phyloP scores from a whole-genome alignment of 1,140 invertebrate genomes.

The Euschistus heros region DNA sequence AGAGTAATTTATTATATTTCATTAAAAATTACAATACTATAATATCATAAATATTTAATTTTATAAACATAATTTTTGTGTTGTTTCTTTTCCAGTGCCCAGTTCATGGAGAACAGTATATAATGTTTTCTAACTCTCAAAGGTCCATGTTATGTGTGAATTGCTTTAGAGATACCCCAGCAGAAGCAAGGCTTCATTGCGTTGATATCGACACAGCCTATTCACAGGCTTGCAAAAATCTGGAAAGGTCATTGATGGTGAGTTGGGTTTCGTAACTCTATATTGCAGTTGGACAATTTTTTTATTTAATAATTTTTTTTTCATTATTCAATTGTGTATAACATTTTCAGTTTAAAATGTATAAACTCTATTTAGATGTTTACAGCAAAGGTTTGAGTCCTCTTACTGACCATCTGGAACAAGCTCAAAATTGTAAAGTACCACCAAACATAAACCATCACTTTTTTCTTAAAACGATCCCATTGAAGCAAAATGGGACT shows the following conservation, averaged over 20 bases:
- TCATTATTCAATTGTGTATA: too few relatives aligned
- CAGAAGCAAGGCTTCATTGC: slow-evolving; percentile 52
- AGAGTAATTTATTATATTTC: slow-evolving; percentile 36
- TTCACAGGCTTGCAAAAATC: slow-evolving; percentile 51
- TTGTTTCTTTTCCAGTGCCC: slow-evolving; percentile 40
- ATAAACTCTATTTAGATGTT: too few relatives aligned
- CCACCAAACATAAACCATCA: too few relatives aligned
- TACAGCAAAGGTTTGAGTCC: too few relatives aligned
- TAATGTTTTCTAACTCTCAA: slow-evolving; percentile 57
- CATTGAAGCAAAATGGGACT: too few relatives aligned
- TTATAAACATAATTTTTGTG: neutral
- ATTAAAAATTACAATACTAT: neutral
- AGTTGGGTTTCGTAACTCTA: slow-evolving; percentile 26
- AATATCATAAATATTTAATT: slow-evolving; percentile 14
- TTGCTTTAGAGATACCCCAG: slow-evolving; percentile 54
- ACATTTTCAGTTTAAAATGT: too few relatives aligned
- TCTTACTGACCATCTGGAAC: too few relatives aligned
- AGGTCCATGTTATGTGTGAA: slow-evolving; percentile 58
- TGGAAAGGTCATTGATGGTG: slow-evolving; percentile 47
- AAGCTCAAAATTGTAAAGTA: too few relatives aligned
- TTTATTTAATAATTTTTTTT: too few relatives aligned
- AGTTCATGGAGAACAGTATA: slow-evolving; percentile 55
- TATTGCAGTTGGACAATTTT: too few relatives aligned
- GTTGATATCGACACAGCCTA: slow-evolving; percentile 62
- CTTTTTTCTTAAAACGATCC: too few relatives aligned